phyloP scores from a whole-genome alignment of 2,113 vertebrate genomes.

The Calidris pygmaea region DNA sequence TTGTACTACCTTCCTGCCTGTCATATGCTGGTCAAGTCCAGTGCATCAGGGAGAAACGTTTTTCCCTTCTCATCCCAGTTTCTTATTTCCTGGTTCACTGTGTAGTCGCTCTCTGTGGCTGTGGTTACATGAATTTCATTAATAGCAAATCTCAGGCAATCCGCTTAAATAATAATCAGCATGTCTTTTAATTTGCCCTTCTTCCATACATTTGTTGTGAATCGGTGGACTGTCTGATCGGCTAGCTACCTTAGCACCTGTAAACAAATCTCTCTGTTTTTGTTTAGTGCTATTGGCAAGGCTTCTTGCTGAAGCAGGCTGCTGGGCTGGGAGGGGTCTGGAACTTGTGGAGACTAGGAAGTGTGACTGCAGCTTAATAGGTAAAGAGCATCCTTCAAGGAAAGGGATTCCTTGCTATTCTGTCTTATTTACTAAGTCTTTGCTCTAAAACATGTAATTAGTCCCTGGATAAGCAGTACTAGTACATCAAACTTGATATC shows the following conservation, averaged over 20 bases:
- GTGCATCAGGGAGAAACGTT: neutral
- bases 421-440: neutral
- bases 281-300: neutral
- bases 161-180: neutral
- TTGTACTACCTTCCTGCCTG: neutral
- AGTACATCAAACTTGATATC: neutral
- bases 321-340: neutral
- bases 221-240: neutral
- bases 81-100: neutral
- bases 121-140: neutral
- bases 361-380: neutral
- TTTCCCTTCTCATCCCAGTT: neutral
- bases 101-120: neutral
- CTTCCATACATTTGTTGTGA: neutral
- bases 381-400: neutral
- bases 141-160: neutral
- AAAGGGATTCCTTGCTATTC: neutral
- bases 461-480: neutral
- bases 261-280: neutral
- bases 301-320: neutral
- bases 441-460: neutral
- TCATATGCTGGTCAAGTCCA: neutral
- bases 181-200: neutral
- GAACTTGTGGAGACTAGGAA: neutral
- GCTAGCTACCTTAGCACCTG: neutral